These are phyloP conservation scores for Neopipo cinnamomea DNA, from an alignment of 2,113 vertebrate species.

Conservation along the genomic window DNA sequence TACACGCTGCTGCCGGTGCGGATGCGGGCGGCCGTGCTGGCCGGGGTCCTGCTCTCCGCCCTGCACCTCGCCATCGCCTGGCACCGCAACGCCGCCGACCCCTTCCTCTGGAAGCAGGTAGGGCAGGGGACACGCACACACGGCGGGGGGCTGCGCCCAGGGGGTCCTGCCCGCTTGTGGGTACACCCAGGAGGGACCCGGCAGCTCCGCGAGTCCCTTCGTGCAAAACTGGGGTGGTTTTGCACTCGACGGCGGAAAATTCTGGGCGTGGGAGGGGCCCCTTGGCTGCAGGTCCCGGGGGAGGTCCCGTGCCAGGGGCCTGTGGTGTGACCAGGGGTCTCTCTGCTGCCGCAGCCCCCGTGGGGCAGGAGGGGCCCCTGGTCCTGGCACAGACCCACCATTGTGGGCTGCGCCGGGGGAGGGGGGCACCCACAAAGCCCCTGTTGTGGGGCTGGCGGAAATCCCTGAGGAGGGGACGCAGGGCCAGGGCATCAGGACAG, in stretches of 20 bases:
- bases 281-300: background rate
- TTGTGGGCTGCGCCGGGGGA: background rate
- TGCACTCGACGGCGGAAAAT: background rate
- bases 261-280: background rate
- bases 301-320: background rate
- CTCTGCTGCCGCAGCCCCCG: fast-evolving
- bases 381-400: background rate
- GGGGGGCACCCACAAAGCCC: conserved; percentile 33
- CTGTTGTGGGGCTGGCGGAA: conserved; percentile 2
- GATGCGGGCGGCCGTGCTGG: conserved; percentile 92
- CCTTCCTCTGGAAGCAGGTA: conserved; percentile 95
- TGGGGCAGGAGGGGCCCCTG: background rate
- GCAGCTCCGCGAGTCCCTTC: background rate
- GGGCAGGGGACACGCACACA: background rate
- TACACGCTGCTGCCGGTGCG: conserved; percentile 95
- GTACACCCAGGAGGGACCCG: background rate
- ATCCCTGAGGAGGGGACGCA: background rate
- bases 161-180: fast-evolving
- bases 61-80: conserved; percentile 89
- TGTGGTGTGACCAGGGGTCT: background rate
- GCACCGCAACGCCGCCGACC: conserved; percentile 84
- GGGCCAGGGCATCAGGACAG: background rate
- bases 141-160: background rate
- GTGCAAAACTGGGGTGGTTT: background rate
- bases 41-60: conserved; percentile 84